Evolutionary conservation across 2,888 invertebrate genomes (phyloP), one percentile per base, ranked within the genome.

Genomic region (Onthophagus sagittarius): DNA sequence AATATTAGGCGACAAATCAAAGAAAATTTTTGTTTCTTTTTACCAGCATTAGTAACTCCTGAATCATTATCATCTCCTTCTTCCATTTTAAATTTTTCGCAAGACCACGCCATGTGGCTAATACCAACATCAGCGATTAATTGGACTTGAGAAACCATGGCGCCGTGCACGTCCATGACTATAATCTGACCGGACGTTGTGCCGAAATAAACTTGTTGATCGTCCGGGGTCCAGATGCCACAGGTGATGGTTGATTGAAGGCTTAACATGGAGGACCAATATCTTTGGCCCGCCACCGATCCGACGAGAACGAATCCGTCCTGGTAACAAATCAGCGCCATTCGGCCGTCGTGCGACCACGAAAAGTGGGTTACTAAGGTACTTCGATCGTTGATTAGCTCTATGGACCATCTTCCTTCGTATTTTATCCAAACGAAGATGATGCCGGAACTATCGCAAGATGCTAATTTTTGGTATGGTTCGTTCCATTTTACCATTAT

Each of bases 371-470:
- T 98, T 75, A 98, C 98, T 65, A 97, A 96, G 0, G 96, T 98
- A 84, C 95, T 98, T 64, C 99, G 89, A 87, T 99, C 99, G 86
- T 99, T 99, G 85, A 99, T 99, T 78, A 99, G 89, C 86, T 99
- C 99, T 81, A 99, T 98, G 79, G 97, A 97, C 99, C 99, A 99
- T 65, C 98, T 90, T 63, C 97, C 98, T 84, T 99, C 99, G 86
- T 98, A 98, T 85, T 98, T 98, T 82, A 99, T 98, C 99, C 99
- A 99, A 31, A 99, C 98, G 86, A 99, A 99, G 83, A 99, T 99
- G 74, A 99, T 96, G 0, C 99, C 98, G 1, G 96, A 95, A 81
- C 95, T 94, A 88, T 99, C 99, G 86, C 98, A 99, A 4, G 98
- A 97, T 5, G 98, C 98, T 79, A 99, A 87, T 86, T 99, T 98